Conservation (phyloP, 1,140 invertebrate genomes). For the Leptoteleia sp. region DNA sequence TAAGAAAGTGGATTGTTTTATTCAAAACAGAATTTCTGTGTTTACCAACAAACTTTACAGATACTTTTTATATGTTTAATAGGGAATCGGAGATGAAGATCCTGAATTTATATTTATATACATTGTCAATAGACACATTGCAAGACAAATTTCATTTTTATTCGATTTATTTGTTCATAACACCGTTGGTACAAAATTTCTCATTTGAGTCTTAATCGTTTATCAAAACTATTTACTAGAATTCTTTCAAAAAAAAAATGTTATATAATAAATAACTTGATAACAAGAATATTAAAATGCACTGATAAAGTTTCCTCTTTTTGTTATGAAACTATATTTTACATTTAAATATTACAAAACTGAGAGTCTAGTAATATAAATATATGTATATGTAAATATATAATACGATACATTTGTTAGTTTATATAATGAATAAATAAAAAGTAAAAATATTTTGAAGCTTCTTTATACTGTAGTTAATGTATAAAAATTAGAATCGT, state of each 20-base stretch:
- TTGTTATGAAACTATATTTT: too few relatives aligned
- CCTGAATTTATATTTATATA: constrained; percentile 25
- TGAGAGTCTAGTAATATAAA: too few relatives aligned
- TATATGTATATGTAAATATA: too few relatives aligned
- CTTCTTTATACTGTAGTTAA: too few relatives aligned
- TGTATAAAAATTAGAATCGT: too few relatives aligned
- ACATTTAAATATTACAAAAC: too few relatives aligned
- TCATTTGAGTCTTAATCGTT: not conserved
- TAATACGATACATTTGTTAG: too few relatives aligned
- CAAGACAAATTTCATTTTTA: not conserved
- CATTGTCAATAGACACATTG: not conserved
- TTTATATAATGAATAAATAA: too few relatives aligned
- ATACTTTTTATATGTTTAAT: too few relatives aligned
- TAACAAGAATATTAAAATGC: too few relatives aligned
- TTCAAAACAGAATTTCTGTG: not conserved
- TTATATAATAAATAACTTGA: not conserved
- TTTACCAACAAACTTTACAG: not conserved
- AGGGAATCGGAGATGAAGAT: constrained; percentile 2
- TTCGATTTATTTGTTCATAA: constrained; percentile 2
- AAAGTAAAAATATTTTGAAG: too few relatives aligned
- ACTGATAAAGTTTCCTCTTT: too few relatives aligned
- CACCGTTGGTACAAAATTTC: not conserved
- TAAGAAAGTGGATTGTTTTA: constrained; percentile 6
- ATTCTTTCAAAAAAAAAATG: constrained; percentile 7
- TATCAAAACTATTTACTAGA: constrained; percentile 8